Percentiles rank a stretch among this genome's conserved stretches.
phyloP scores from a whole-genome alignment of 2,888 invertebrate genomes.

The Luffia ferchaultella region DNA sequence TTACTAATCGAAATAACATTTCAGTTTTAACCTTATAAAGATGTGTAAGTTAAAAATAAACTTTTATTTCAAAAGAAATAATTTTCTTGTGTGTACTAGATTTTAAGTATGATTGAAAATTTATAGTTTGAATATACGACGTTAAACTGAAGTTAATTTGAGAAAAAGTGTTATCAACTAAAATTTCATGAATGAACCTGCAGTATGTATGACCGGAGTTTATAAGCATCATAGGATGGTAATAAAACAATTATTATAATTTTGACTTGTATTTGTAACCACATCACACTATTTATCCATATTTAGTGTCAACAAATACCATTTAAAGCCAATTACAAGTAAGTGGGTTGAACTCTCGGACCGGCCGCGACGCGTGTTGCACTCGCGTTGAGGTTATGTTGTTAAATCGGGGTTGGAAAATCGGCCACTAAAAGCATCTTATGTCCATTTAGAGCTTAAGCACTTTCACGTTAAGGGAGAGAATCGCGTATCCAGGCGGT shows the following conservation, averaged over 20 bases:
- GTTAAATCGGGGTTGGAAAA: conserved; percentile 52
- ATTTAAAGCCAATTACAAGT: conserved; percentile 6
- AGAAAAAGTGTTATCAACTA: not conserved
- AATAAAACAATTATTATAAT: conserved; percentile 51
- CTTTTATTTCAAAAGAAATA: too few relatives aligned
- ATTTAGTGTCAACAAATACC: conserved; percentile 29
- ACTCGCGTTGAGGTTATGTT: conserved; percentile 62
- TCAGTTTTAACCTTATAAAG: too few relatives aligned
- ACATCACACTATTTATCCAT: conserved; percentile 25
- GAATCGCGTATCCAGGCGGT: conserved; percentile 33
- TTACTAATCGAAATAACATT: too few relatives aligned
- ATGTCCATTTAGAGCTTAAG: conserved; percentile 36
- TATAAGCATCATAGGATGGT: conserved; percentile 17
- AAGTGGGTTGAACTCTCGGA: conserved; percentile 27
- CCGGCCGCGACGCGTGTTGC: conserved; percentile 39
- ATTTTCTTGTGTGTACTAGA: too few relatives aligned
- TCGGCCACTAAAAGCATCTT: conserved; percentile 31
- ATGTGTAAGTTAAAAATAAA: too few relatives aligned
- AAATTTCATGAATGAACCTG: not conserved
- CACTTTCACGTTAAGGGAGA: conserved; percentile 35
- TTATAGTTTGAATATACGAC: too few relatives aligned
- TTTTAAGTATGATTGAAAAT: too few relatives aligned
- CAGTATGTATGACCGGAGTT: not conserved
- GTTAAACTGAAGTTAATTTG: too few relatives aligned
- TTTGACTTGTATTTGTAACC: conserved; percentile 43